Conservation (phyloP, 2,888 invertebrate species). For the Shargacucullia verbasci region DNA sequence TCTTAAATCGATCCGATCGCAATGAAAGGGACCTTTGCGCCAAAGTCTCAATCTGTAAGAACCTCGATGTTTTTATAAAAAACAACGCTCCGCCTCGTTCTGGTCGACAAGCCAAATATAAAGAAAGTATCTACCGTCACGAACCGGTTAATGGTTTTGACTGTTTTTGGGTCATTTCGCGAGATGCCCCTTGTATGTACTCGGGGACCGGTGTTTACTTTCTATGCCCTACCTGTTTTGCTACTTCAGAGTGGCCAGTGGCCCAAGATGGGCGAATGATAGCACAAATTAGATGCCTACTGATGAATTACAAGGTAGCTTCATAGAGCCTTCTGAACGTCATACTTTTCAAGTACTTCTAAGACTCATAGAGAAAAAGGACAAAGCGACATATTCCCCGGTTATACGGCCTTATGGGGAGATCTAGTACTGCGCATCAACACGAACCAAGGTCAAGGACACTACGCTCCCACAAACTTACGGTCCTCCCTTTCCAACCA, state of each 20-base stretch:
- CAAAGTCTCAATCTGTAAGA: background rate
- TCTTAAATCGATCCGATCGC: too few species aligned
- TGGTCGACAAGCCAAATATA: constrained; percentile 19
- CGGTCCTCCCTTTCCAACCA: too few species aligned
- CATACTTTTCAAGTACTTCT: too few species aligned
- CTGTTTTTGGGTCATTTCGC: constrained; percentile 29
- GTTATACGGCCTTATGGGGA: too few species aligned
- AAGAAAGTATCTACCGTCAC: constrained; percentile 2
- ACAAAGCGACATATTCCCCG: too few species aligned
- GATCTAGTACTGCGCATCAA: too few species aligned
- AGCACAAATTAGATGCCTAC: background rate
- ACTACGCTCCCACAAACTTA: too few species aligned
- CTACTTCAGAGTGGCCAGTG: background rate
- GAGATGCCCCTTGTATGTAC: constrained; percentile 3
- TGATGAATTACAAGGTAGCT: background rate
- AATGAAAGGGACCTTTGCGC: too few species aligned
- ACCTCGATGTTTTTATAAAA: background rate
- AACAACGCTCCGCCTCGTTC: constrained; percentile 3
- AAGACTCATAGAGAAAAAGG: too few species aligned
- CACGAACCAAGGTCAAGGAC: too few species aligned
- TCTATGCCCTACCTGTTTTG: constrained; percentile 1
- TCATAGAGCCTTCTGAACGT: too few species aligned
- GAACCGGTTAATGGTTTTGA: constrained; percentile 27
- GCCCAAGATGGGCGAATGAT: background rate
- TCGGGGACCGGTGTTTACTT: background rate